Conservation (phyloP, 1,140 invertebrate species). For the Paramacrobiotus metropolitanus region DNA sequence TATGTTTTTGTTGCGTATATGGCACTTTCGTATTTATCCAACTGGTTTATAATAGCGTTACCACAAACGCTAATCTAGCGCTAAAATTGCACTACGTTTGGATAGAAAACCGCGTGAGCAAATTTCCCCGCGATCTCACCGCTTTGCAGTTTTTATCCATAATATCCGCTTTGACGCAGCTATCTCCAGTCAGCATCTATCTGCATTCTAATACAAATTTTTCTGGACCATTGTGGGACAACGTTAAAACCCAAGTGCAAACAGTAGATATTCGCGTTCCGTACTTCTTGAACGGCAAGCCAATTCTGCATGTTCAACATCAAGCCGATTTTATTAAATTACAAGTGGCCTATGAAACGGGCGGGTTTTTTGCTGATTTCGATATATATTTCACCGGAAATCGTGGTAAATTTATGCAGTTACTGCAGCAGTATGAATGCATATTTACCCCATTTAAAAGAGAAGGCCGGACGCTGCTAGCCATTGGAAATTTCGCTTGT, state of each 20-base stretch:
- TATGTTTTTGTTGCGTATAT: neutral
- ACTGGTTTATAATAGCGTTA: neutral
- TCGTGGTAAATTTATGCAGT: neutral
- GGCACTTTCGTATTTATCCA: neutral
- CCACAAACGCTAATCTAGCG: neutral
- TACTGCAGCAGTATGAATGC: neutral
- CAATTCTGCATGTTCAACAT: neutral
- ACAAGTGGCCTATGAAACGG: neutral
- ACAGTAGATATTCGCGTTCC: neutral
- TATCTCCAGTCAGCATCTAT: neutral
- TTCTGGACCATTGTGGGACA: neutral
- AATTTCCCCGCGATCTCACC: neutral
- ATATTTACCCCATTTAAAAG: neutral
- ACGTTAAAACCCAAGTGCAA: neutral
- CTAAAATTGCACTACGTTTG: neutral
- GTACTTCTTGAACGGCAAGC: neutral
- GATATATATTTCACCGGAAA: conserved; percentile 1
- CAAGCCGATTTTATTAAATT: neutral
- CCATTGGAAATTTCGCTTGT: neutral
- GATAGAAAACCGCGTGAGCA: neutral
- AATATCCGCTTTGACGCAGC: neutral
- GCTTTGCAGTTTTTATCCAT: neutral
- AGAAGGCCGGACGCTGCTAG: neutral
- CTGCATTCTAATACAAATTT: neutral
- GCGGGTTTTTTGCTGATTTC: neutral